These are phyloP conservation scores for Mirounga angustirostris DNA, from an alignment of 2,113 vertebrate species.

Conservation along the genomic window DNA sequence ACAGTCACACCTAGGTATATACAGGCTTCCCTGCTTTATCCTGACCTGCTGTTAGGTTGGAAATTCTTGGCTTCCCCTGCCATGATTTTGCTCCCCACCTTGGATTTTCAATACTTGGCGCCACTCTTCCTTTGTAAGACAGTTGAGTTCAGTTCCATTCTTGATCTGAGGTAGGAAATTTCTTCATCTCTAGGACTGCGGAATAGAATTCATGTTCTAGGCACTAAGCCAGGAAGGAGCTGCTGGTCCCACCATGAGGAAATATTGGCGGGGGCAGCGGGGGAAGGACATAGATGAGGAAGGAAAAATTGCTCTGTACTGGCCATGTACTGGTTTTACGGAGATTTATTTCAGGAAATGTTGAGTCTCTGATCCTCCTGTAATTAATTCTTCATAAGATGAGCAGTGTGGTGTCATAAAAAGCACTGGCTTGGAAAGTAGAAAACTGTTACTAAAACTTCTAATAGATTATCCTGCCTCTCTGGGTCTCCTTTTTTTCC, in stretches of 20 bases:
- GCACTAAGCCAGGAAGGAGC: not conserved
- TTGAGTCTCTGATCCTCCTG: not conserved
- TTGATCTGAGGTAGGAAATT: not conserved
- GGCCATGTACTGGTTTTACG: not conserved
- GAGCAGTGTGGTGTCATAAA: not conserved
- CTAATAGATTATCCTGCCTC: not conserved
- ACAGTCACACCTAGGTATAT: not conserved
- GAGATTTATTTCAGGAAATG: constrained; percentile 1
- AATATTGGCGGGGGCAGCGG: not conserved
- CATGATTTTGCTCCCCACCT: not conserved
- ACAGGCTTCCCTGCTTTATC: not conserved
- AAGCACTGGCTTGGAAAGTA: not conserved
- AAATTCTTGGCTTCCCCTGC: not conserved
- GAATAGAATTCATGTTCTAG: not conserved
- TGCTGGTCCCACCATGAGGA: not conserved
- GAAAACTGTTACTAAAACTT: not conserved
- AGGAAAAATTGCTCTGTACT: not conserved
- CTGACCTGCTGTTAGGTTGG: not conserved
- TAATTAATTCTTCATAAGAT: constrained; percentile 5
- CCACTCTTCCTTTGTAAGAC: not conserved
- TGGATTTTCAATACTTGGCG: not conserved
- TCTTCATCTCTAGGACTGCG: not conserved
- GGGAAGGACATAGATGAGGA: not conserved
- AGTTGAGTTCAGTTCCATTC: not conserved
- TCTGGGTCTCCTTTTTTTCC: not conserved